A percentile compares a stretch with the other conserved stretches of the same genome.
Evolutionary conservation across 2,113 vertebrate species (phyloP).

Genomic region (Xyrauchen texanus): DNA sequence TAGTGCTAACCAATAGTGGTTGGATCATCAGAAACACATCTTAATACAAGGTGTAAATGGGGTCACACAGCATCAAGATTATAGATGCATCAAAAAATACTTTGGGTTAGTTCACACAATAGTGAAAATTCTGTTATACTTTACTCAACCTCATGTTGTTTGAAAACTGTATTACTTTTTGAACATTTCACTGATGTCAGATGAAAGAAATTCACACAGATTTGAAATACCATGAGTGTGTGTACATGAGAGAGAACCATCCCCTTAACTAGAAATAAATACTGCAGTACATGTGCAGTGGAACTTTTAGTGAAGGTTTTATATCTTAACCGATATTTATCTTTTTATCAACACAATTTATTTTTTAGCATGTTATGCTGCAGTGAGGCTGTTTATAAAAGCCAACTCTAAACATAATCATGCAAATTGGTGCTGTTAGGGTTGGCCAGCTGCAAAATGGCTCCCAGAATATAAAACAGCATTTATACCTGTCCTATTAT

Average conservation of each 20-base stretch:
- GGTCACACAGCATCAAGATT: too few relatives aligned
- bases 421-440: constrained; percentile 52
- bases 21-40: too few relatives aligned
- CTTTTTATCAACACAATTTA: neutral
- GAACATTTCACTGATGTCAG: too few relatives aligned
- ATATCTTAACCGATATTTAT: neutral
- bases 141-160: too few relatives aligned
- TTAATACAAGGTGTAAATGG: too few relatives aligned
- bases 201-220: too few relatives aligned
- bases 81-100: too few relatives aligned
- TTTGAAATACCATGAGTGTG: neutral
- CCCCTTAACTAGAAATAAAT: neutral
- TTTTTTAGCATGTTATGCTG: constrained; percentile 10
- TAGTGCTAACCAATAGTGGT: too few relatives aligned
- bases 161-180: too few relatives aligned
- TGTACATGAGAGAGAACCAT: neutral
- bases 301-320: neutral
- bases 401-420: constrained; percentile 57
- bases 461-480: constrained; percentile 21
- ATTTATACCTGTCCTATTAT: constrained; percentile 13
- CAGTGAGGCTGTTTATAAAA: constrained; percentile 23
- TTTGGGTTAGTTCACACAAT: too few relatives aligned
- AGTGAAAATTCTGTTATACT: too few relatives aligned
- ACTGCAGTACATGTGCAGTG: neutral
- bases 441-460: constrained; percentile 11